Evolutionary conservation across 2,113 vertebrate genomes (phyloP), one percentile per base, ranked within the genome.

Genomic region (Phylloscopus trochilus): DNA sequence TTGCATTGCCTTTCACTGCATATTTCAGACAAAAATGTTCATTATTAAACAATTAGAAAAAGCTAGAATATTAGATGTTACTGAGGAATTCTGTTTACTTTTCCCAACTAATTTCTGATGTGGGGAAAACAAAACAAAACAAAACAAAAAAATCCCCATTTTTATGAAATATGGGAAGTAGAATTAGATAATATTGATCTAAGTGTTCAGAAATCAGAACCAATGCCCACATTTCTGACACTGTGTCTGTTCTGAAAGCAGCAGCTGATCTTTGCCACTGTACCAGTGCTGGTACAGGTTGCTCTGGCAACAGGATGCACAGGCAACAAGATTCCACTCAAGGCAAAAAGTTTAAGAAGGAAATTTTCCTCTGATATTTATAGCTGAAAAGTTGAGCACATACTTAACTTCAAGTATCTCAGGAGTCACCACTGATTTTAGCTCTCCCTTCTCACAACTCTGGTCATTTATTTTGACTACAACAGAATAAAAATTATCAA

Each of bases 241-340:
- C 21, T 70, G 47, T 68, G 69, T 18, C 53, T 85, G 37, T 33
- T 95, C 75, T 80, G 89, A 70, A 43, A 72, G 72, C 85, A 63
- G 43, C 5, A 86, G 75, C 68, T 93, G 72, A 95, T 91, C 90
- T 93, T 93, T 93, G 81, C 79, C 83, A 52, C 82, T 27, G 15
- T 7, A 51, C 23, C 43, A 43, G 44, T 19, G 67, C 62, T 73
- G 59, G 31, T 8, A 22, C 55, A 47, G 82, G 95, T 95, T 97
- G 91, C 96, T 95, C 85, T 83, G 94, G 93, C 93, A 96, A 97
- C 94, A 88, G 83, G 82, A 93, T 74, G 69, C 83, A 62, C 59
- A 66, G 37, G 73, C 81, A 96, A 81, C 70, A 87, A 64, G 69
- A 73, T 75, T 78, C 47, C 60, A 63, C 68, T 88, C 83, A 24